Evolutionary conservation across 2,113 vertebrate species (phyloP), one percentile per base, ranked within the genome.

Genomic region (Heterotilapia buettikoferi): DNA sequence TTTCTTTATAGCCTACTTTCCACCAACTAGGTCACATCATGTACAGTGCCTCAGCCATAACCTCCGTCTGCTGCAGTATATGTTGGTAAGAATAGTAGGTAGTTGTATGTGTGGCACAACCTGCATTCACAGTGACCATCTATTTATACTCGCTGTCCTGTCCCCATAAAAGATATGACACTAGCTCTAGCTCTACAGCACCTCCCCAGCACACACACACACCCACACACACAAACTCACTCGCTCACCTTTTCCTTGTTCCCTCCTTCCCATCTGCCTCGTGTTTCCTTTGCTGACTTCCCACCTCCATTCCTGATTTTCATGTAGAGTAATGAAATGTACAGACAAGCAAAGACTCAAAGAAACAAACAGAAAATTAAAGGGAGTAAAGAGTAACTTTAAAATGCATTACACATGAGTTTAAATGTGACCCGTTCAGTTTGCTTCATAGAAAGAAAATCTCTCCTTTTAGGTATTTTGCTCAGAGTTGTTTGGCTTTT

Each of bases 1-100:
- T 12, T 86, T 90, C 82, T 87, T 83, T 85, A 83, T 52, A 92
- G 66, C 92, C 94, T 92, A 92, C 16, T 94, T 95, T 92, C 73
- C 80, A 84, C 80, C 85, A 93, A 89, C 89, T 94, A 86, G 93
- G 92, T 89, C 94, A 92, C 88, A 84, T 83, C 40, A 61, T 80
- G 82, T 88, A 89, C 89, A 86, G 71, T 50, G 56, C 33, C 79
- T 90, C 89, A 89, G 89, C 80, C 88, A 66, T 92, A 91, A 93
- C 90, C 88, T 90, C 86, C 43, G 54, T 90, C 87, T 90, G 71
- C 79, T 86, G 82, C 80, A 81, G 88, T 83, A 38, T 73, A 61
- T 88, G 68, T 76, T 84, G 53, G 80, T 82, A 66, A 86, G 57
- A 91, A 89, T 80, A 88, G 84, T 43, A 89, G 89, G 21, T 54